Base-by-base conservation (phyloP, 2,888 invertebrate genomes). In the Cyaniris semiargus region DNA sequence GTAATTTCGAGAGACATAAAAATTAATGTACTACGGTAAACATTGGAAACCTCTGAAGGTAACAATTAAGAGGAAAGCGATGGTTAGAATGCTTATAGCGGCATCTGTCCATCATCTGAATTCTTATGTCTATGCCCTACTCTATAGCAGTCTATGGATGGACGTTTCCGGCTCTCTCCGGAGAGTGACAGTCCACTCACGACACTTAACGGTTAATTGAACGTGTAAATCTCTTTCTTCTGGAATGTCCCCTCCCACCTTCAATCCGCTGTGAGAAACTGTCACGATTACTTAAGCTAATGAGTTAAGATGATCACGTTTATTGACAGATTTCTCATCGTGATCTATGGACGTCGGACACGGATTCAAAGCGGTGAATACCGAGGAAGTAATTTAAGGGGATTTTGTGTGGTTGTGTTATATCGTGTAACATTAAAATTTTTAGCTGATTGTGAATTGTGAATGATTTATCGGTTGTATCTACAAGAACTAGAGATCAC, bases 141-240 rank as follows among this genome's bases (percentile, higher is more conserved):
- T 66, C 66, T 66, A 23, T 60, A 66, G 13, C 66, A 66, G 66
- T 66, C 27, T 66, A 27, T 27, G 27, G 27, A 27, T 66, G 27
- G 66, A 66, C 48, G 23, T 74, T 53, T 53, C 53, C 74, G 48
- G 15, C 23, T 74, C 23, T 74, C 44, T 74, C 21, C 21, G 44
- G 48, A 23, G 60, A 27, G 72, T 75, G 76, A 77, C 80, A 75
- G 58, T 79, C 77, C 21, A 79, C 76, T 44, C 75, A 77, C 79
- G 81, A 81, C 83, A 84, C 84, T 84, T 84, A 82, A 86, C 83
- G 84, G 83, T 77, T 82, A 85, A 84, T 84, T 85, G 81, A 80
- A 81, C 82, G 76, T 74, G 79, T 78, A 83, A 83, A 83, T 82
- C 79, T 79, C 78, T 78, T 75, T 53, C 27, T 38, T 77, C 48